Base-by-base conservation (phyloP, 1,140 invertebrate species). In the Lepidotrigona ventralis region DNA sequence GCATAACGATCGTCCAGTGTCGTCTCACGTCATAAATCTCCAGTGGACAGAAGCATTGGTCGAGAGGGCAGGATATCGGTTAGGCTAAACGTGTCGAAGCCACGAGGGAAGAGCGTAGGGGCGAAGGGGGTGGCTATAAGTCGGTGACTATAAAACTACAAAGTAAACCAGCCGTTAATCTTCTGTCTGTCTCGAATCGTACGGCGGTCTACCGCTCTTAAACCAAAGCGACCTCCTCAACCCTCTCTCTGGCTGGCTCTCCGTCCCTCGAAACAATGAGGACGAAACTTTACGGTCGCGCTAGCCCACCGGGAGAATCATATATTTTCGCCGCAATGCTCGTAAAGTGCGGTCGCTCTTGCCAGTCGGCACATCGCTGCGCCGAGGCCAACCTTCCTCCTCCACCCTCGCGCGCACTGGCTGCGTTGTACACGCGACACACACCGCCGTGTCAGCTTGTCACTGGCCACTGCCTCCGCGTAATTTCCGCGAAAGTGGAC, bases 251-350 rank as follows among this genome's bases (percentile, higher is more conserved):
- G 73, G 71, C 86, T 83, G 17, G 74, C 84, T 75, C 89, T 91
- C 54, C 89, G 88, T 89, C 88, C 88, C 90, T 91, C 88, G 90
- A 93, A 92, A 93, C 91, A 92, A 92, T 92, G 90, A 90, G 91
- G 86, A 91, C 88, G 86, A 90, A 93, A 92, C 85, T 93, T 93
- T 92, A 92, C 91, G 91, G 91, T 89, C 86, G 89, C 81, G 86
- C 86, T 88, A 89, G 85, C 84, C 83, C 86, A 88, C 80, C 79
- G 63, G 63, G 85, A 88, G 90, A 89, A 91, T 90, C 91, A 87
- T 92, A 93, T 91, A 93, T 92, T 92, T 92, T 92, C 90, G 87
- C 90, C 85, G 77, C 87, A 81, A 85, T 82, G 87, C 88, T 91
- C 92, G 91, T 93, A 92, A 93, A 93, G 85, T 91, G 89, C 83